These are phyloP conservation scores for Sebastes hubbsi DNA, from an alignment of 2,797 vertebrate genomes.

Conservation along the genomic window DNA sequence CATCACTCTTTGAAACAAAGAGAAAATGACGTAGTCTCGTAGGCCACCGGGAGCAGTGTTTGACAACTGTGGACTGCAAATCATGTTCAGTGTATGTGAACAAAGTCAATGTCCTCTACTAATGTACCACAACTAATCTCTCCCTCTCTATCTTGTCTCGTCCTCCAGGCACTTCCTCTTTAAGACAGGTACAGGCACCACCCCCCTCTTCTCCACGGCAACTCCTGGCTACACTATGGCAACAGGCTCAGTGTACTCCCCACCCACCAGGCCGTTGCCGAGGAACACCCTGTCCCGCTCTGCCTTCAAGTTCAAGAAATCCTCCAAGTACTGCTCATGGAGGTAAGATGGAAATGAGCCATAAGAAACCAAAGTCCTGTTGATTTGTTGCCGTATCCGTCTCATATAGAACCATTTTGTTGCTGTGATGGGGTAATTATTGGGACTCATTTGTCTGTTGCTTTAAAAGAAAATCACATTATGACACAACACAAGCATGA, in stretches of 20 bases:
- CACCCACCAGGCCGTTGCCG: slow-evolving; percentile 96
- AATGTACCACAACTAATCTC: background rate
- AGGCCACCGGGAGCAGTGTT: background rate
- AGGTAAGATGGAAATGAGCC: slow-evolving; percentile 51
- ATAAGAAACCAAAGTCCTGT: background rate
- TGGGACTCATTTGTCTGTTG: too few species aligned
- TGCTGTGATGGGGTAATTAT: too few species aligned
- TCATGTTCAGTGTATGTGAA: background rate
- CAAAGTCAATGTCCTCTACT: background rate
- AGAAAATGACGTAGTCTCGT: too few species aligned
- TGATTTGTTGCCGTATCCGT: too few species aligned
- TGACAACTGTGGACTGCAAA: background rate
- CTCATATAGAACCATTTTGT: too few species aligned
- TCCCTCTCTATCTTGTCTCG: background rate
- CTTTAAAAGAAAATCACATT: too few species aligned
- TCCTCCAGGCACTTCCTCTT: slow-evolving; percentile 97
- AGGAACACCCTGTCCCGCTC: slow-evolving; percentile 97
- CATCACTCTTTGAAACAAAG: too few species aligned
- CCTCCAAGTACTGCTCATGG: slow-evolving; percentile 98
- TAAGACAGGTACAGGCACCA: slow-evolving; percentile 98
- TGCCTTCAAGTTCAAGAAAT: slow-evolving; percentile 99
- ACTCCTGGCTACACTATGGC: slow-evolving; percentile 99
- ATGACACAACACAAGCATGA: background rate
- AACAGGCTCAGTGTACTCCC: slow-evolving; percentile 97
- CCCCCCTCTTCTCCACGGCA: slow-evolving; percentile 98